Percentiles rank a stretch among this genome's conserved stretches.
These are phyloP conservation scores for Popillia japonica DNA, from an alignment of 1,140 invertebrate genomes.

Conservation along the genomic window DNA sequence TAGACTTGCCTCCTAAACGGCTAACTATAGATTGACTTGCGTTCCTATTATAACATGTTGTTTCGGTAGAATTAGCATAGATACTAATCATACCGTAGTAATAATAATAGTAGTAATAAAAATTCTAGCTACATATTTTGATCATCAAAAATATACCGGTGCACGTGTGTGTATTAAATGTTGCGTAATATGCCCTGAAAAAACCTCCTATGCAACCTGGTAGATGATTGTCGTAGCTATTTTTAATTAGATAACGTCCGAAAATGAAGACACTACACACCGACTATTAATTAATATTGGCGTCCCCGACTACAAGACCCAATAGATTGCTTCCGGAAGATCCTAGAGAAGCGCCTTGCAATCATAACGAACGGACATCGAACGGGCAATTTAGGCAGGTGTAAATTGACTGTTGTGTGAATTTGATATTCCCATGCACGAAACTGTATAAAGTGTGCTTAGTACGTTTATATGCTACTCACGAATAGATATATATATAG, in stretches of 20 bases:
- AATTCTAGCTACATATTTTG: not conserved
- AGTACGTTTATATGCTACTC: not conserved
- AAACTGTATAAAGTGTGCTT: not conserved
- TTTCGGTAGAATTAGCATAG: not conserved
- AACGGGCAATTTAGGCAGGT: not conserved
- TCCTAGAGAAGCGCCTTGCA: not conserved
- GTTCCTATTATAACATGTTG: too few species aligned
- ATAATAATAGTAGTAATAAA: not conserved
- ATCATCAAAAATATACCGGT: not conserved
- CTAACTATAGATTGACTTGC: too few species aligned
- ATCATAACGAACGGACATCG: not conserved
- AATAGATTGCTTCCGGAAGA: constrained; percentile 1
- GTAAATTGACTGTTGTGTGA: constrained; percentile 10
- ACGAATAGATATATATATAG: not conserved
- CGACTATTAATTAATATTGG: constrained; percentile 7
- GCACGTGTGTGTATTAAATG: not conserved
- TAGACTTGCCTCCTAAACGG: too few species aligned
- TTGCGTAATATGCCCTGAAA: not conserved
- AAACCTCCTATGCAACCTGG: not conserved
- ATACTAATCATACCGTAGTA: not conserved
- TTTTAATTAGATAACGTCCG: not conserved
- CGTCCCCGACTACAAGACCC: not conserved
- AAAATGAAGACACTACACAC: not conserved
- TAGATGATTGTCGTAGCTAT: not conserved
- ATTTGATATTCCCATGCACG: not conserved